Base-by-base conservation (phyloP, 2,888 invertebrate species). In the Mythimna lalbum region DNA sequence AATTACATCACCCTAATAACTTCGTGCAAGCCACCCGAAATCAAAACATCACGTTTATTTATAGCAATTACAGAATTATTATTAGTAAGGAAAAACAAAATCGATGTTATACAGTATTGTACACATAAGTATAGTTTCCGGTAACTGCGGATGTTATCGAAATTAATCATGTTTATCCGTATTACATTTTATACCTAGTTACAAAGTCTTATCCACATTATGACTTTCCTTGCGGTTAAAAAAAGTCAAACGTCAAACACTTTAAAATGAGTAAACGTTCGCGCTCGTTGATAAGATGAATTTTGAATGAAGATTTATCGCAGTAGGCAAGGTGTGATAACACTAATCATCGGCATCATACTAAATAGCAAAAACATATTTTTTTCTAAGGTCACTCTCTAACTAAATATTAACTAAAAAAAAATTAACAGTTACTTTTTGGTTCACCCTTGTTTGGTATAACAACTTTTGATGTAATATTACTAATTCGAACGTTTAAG, bases 1-100 rank as follows among this genome's bases (percentile, higher is more conserved):
- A 64, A 80, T 87, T 84, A 87, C 86, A 81, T 87, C 87, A 87
- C 77, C 84, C n/a, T 21, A 49, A 61, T 27, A 69, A 36, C 21
- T 63, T 66, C 63, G 68, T 66, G 64, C 62, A 50, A 62, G 62
- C n/a, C 39, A 55, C 49, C 55, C 10, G 19, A 53, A 5, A 67
- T 56, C 53, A 76, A 76, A 50, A 80, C 69, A 74, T 87, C 87
- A 85, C 65, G 50, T 39, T 70, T 88, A 87, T 82, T 82, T 73
- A 78, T 86, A 87, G 76, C 73, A 12, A 77, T 64, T 53, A 27
- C 53, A 23, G 36, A 63, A 60, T 59, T 59, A 62, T 63, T 50
- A 19, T 56, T 57, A 52, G 1, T 47, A 36, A 23, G n/a, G 69
- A 52, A 59, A 65, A 59, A 47, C 19, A 36, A 62, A 31, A 55